phyloP scores from a whole-genome alignment of 1,140 invertebrate genomes.

The Gerris buenoi region DNA sequence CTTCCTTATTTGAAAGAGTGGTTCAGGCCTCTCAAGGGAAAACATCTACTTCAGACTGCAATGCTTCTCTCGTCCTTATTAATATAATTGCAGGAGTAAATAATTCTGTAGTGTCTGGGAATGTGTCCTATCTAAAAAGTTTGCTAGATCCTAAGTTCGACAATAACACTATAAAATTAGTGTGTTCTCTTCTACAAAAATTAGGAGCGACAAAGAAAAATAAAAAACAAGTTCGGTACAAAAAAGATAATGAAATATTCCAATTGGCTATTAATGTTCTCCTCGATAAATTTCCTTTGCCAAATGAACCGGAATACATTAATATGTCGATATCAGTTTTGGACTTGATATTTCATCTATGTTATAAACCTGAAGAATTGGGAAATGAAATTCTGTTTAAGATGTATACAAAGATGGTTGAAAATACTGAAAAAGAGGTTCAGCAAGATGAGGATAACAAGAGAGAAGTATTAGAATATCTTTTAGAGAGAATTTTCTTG shows the following conservation, averaged over 20 bases:
- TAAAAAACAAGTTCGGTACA: not conserved
- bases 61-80: not conserved
- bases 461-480: not conserved
- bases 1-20: not conserved
- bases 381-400: slow-evolving; percentile 29
- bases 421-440: not conserved
- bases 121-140: not conserved
- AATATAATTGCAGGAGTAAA: not conserved
- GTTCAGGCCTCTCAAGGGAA: not conserved
- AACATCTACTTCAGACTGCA: not conserved
- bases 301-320: not conserved
- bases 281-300: not conserved
- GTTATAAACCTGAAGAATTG: slow-evolving; percentile 35
- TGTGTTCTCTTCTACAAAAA: not conserved
- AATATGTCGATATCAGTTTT: not conserved
- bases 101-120: not conserved
- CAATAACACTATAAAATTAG: not conserved
- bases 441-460: not conserved
- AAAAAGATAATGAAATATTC: not conserved
- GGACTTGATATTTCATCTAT: slow-evolving; percentile 23
- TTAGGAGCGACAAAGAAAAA: not conserved
- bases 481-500: not conserved
- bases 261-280: not conserved
- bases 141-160: not conserved
- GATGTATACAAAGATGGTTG: slow-evolving; percentile 13